Evolutionary conservation across 2,113 vertebrate species (phyloP).

Genomic region (Cercocebus atys): DNA sequence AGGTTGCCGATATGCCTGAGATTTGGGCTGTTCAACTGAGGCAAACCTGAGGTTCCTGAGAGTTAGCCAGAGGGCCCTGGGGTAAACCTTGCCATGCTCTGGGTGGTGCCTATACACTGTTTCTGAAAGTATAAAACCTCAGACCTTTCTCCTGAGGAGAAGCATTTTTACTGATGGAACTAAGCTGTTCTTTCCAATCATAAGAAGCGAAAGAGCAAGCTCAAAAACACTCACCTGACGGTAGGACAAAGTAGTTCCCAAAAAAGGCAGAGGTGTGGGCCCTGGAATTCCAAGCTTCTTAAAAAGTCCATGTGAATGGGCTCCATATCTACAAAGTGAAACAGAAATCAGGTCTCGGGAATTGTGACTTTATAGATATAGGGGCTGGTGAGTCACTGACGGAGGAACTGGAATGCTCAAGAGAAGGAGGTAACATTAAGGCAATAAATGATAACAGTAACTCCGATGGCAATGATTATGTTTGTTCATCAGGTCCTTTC

Average conservation of each 20-base stretch:
- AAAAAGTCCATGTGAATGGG: constrained; percentile 85
- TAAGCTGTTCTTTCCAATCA: neutral
- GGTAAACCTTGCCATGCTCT: neutral
- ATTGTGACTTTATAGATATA: no score
- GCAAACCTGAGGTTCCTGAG: neutral
- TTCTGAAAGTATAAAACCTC: neutral
- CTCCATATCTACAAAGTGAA: constrained; percentile 84
- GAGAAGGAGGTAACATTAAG: neutral
- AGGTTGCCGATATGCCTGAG: no score
- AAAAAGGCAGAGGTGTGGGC: constrained; percentile 87
- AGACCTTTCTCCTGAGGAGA: constrained; percentile 59
- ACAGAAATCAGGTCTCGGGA: neutral
- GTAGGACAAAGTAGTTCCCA: constrained; percentile 83
- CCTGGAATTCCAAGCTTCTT: constrained; percentile 88
- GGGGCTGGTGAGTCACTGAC: neutral
- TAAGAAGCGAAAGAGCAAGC: neutral
- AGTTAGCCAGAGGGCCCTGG: fast-evolving
- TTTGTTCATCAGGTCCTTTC: neutral
- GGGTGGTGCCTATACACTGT: neutral
- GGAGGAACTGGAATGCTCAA: neutral
- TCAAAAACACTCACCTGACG: constrained; percentile 72
- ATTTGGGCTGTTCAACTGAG: neutral
- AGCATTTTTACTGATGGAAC: neutral
- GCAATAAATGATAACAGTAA: neutral
- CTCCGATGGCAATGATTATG: neutral